Evolutionary conservation across 2,113 vertebrate species (phyloP).

Genomic region (Callipepla californica): DNA sequence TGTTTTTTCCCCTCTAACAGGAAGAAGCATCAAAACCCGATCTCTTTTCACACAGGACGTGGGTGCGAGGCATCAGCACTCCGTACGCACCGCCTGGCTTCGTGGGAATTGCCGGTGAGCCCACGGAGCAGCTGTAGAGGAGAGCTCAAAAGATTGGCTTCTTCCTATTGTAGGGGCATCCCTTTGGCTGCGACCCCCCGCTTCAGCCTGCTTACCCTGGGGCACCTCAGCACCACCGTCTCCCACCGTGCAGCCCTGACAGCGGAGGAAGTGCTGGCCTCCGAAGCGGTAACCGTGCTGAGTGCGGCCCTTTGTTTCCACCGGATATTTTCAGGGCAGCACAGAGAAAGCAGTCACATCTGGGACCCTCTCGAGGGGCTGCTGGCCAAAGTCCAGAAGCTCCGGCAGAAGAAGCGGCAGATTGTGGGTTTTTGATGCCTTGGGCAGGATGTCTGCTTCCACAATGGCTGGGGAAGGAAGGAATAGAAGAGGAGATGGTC

Average conservation of each 20-base stretch:
- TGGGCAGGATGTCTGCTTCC: conserved; percentile 63
- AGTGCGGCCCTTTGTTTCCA: conserved; percentile 55
- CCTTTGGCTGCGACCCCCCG: conserved; percentile 54
- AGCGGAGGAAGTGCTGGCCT: conserved; percentile 66
- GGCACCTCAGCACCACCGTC: conserved; percentile 50
- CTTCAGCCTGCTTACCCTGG: conserved; percentile 33
- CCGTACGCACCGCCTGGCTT: not conserved
- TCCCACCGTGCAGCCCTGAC: conserved; percentile 65
- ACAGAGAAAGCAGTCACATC: conserved; percentile 48
- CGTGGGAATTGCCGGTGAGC: conserved; percentile 16
- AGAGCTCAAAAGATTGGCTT: not conserved
- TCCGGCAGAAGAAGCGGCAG: conserved; percentile 36
- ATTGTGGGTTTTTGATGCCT: conserved; percentile 46
- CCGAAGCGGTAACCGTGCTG: conserved; percentile 39
- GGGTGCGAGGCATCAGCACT: not conserved
- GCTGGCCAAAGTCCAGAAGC: conserved; percentile 36
- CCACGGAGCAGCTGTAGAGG: not conserved
- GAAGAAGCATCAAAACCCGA: not conserved
- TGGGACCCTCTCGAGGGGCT: conserved; percentile 44
- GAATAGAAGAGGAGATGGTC: conserved; percentile 38
- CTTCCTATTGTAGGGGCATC: conserved; percentile 49
- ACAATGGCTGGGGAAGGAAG: conserved; percentile 59
- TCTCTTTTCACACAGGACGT: not conserved
- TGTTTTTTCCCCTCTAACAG: not conserved
- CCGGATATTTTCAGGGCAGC: conserved; percentile 57